Evolutionary conservation across 2,113 vertebrate species (phyloP).

Genomic region (Sylvietta virens): DNA sequence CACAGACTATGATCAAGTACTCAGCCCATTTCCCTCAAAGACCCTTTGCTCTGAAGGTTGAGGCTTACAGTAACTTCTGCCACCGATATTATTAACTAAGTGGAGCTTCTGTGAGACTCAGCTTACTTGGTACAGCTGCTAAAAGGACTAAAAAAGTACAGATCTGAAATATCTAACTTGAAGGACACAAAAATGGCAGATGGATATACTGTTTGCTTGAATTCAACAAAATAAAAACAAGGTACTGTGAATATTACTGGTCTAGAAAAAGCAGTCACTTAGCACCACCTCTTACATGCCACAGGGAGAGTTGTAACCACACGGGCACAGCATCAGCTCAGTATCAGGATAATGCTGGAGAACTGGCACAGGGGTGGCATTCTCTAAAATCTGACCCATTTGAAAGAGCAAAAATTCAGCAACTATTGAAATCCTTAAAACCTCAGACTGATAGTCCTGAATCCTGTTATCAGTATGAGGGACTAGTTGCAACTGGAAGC

Average conservation of each 20-base stretch:
- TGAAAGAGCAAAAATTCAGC: not conserved
- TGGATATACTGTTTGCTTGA: not conserved
- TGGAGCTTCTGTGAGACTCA: not conserved
- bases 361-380: not conserved
- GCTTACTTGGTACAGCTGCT: not conserved
- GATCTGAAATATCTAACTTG: not conserved
- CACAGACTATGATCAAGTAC: not conserved
- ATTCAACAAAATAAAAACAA: not conserved
- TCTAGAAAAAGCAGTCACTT: not conserved
- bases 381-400: not conserved
- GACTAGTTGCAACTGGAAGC: not conserved
- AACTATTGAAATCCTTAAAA: not conserved
- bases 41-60: not conserved
- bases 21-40: not conserved
- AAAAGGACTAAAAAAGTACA: not conserved
- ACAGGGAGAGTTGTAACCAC: not conserved
- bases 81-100: fast-evolving
- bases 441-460: not conserved
- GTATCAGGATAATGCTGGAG: not conserved
- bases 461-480: not conserved
- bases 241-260: not conserved
- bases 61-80: not conserved
- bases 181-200: not conserved
- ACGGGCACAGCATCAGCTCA: not conserved
- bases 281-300: not conserved